These are phyloP conservation scores for Cancer borealis DNA, from an alignment of 2,888 invertebrate genomes.

Conservation along the genomic window DNA sequence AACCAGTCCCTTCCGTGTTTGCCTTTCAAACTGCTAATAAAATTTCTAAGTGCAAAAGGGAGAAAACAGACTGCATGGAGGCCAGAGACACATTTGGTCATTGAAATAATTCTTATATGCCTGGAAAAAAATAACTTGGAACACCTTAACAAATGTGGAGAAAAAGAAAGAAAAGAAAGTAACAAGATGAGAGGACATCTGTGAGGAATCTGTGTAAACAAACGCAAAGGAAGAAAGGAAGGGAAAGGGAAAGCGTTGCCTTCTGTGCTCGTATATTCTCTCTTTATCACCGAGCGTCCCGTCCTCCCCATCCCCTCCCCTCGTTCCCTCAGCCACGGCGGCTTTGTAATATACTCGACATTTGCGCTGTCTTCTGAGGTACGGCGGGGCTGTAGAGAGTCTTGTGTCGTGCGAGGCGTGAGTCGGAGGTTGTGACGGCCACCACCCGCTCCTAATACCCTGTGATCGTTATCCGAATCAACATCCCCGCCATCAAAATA, in stretches of 20 bases:
- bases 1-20: background rate
- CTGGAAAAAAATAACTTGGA: background rate
- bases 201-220: slow-evolving; percentile 7
- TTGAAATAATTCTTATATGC: background rate
- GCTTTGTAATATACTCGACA: slow-evolving; percentile 38
- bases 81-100: background rate
- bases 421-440: background rate
- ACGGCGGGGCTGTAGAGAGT: background rate
- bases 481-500: slow-evolving; percentile 28
- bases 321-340: slow-evolving; percentile 6
- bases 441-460: background rate
- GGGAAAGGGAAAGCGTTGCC: slow-evolving; percentile 13
- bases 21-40: background rate
- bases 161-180: background rate
- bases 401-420: background rate
- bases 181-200: background rate
- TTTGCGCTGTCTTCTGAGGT: background rate
- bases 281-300: slow-evolving; percentile 36
- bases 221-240: slow-evolving; percentile 24
- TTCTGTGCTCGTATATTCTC: slow-evolving; percentile 27
- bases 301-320: background rate
- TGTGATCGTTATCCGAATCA: background rate
- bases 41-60: background rate
- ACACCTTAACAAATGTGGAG: background rate
- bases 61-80: background rate